Percentiles rank a stretch among this genome's conserved stretches.
Evolutionary conservation across 2,797 vertebrate species (phyloP).

Genomic region (Sus cebifrons): DNA sequence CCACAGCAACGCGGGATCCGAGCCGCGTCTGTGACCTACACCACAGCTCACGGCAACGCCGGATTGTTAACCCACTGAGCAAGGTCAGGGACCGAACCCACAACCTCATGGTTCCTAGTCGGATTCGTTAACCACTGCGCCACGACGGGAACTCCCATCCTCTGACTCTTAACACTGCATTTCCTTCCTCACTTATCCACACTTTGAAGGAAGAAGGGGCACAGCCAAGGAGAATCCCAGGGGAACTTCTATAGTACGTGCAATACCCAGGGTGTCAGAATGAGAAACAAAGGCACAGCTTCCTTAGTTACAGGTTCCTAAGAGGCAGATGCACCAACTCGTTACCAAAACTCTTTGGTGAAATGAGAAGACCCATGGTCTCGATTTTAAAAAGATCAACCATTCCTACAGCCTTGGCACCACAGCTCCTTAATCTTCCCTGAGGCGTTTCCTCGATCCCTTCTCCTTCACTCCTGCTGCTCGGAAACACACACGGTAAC

Average conservation of each 20-base stretch:
- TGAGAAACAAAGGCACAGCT: background rate
- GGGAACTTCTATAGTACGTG: background rate
- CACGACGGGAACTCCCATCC: background rate
- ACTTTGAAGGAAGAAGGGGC: background rate
- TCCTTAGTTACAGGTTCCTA: background rate
- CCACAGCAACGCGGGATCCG: no score
- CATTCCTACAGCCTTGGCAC: background rate
- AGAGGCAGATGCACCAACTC: background rate
- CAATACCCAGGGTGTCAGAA: background rate
- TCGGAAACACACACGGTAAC: background rate
- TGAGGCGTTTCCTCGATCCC: background rate
- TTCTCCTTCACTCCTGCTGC: background rate
- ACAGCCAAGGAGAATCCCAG: background rate
- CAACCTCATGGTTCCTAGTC: no score
- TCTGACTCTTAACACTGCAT: background rate
- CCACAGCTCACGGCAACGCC: no score
- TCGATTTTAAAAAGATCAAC: background rate
- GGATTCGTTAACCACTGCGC: no score
- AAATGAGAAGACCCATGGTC: background rate
- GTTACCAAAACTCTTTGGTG: background rate
- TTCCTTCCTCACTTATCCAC: background rate
- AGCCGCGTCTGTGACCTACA: no score
- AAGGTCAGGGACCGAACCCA: no score
- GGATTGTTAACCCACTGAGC: no score
- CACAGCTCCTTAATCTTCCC: background rate